Conservation (phyloP, 53 echinoderm and acorn worm species). For the Pentamera pediparva region DNA sequence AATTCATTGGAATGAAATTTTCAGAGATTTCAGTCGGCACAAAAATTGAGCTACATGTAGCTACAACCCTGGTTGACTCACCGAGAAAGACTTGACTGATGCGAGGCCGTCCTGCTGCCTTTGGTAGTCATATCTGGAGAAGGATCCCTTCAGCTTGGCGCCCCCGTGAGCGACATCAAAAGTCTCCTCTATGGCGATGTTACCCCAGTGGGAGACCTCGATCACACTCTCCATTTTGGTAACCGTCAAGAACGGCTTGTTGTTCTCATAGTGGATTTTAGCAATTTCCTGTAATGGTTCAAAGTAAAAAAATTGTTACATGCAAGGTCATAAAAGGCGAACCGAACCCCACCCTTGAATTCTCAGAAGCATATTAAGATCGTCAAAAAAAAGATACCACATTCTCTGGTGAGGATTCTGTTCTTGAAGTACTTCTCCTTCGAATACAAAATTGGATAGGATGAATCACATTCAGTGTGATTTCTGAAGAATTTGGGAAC, state of each 20-base stretch:
- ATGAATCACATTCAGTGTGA: no score
- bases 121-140: conserved; percentile 97
- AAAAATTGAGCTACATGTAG: no score
- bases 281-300: conserved; percentile 54
- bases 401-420: no score
- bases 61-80: no score
- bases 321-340: not conserved
- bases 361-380: not conserved
- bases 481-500: no score
- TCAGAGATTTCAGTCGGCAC: no score
- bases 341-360: not conserved
- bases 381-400: no score
- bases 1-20: no score
- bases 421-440: no score
- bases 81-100: conserved; percentile 92
- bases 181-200: conserved; percentile 96
- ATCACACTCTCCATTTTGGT: conserved; percentile 83
- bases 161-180: conserved; percentile 76
- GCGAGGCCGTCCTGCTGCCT: conserved; percentile 84
- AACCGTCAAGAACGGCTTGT: conserved; percentile 88
- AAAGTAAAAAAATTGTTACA: not conserved
- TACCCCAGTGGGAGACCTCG: conserved; percentile 99
- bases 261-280: conserved; percentile 90
- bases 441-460: no score
- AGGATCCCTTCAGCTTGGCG: conserved; percentile 81